phyloP scores from a whole-genome alignment of 2,888 invertebrate genomes.

The Xestia sexstrigata region DNA sequence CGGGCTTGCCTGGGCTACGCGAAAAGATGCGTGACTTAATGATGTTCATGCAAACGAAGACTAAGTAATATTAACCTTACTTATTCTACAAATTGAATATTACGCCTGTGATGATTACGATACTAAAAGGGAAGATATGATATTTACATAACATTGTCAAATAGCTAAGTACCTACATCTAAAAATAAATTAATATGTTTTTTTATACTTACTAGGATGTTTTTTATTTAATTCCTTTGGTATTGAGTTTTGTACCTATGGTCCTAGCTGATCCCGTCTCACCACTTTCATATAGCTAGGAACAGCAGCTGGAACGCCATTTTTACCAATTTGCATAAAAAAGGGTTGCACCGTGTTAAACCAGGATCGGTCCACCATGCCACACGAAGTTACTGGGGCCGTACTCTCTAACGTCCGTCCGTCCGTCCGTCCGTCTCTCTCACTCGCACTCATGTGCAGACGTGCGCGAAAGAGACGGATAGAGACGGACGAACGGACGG shows the following conservation, averaged over 20 bases:
- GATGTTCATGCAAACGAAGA: conserved; percentile 10
- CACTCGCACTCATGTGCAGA: too few species aligned
- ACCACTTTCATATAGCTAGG: background rate
- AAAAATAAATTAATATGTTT: background rate
- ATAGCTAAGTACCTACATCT: background rate
- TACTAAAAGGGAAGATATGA: background rate
- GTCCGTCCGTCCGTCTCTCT: too few species aligned
- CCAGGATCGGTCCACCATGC: background rate
- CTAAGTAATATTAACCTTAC: background rate
- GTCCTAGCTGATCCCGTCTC: background rate
- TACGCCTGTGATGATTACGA: background rate
- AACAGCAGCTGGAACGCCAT: background rate
- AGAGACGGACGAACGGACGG: too few species aligned
- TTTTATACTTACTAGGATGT: background rate
- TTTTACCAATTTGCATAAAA: background rate
- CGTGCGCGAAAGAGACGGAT: too few species aligned
- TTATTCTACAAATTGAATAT: background rate
- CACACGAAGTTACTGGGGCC: too few species aligned
- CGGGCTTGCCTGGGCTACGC: conserved; percentile 52
- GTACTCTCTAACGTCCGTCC: too few species aligned
- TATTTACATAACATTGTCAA: background rate
- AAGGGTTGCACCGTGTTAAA: conserved; percentile 22
- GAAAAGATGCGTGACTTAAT: conserved; percentile 47
- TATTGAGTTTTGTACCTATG: background rate
- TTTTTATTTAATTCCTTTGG: conserved; percentile 9